These are phyloP conservation scores for Meriones psammophilus DNA, from an alignment of 2,797 vertebrate species.

Conservation along the genomic window DNA sequence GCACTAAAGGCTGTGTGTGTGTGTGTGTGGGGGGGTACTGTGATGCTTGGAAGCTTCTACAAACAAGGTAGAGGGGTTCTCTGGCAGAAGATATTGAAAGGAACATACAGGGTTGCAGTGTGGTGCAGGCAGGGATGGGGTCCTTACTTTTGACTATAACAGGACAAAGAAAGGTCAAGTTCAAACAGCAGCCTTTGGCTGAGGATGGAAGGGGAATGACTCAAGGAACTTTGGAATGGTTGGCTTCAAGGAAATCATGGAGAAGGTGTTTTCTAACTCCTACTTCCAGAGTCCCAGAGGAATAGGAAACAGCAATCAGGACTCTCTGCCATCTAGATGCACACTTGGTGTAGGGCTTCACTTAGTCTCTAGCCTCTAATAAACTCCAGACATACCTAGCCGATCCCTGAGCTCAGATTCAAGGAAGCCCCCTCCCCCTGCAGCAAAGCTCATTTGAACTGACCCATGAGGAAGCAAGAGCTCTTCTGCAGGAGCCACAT, in stretches of 20 bases:
- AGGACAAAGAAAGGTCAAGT: background rate
- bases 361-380: background rate
- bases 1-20: background rate
- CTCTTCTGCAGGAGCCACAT: background rate
- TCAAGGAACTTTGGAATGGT: background rate
- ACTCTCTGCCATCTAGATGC: background rate
- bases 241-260: background rate
- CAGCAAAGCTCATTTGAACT: background rate
- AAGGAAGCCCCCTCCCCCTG: background rate
- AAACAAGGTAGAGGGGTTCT: background rate
- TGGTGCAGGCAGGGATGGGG: background rate
- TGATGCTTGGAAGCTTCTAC: background rate
- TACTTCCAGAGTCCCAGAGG: background rate
- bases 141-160: accelerated
- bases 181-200: background rate
- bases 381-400: background rate
- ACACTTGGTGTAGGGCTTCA: accelerated
- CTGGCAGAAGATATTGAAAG: background rate
- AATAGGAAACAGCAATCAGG: accelerated
- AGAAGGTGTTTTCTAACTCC: background rate
- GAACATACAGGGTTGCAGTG: background rate
- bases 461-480: background rate
- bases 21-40: background rate
- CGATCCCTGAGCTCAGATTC: background rate
- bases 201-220: background rate